Conservation (phyloP, 2,113 vertebrate genomes). For the Delphinus delphis region DNA sequence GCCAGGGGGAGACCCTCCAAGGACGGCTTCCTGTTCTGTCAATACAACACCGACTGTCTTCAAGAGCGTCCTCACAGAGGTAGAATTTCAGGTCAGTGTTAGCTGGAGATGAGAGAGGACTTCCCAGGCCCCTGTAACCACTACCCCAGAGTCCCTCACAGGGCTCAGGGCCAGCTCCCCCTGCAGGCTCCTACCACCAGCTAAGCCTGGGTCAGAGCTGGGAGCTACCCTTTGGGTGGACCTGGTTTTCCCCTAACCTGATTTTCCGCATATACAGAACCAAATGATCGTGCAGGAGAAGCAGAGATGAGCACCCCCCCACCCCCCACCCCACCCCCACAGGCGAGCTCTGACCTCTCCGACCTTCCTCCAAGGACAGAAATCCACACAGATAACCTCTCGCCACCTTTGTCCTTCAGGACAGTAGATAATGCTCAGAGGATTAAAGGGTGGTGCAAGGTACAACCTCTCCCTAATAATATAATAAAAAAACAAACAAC, state of each 20-base stretch:
- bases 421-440: not conserved
- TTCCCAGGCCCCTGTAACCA: too few species aligned
- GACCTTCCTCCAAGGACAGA: not conserved
- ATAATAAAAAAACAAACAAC: not conserved
- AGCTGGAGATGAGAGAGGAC: not conserved
- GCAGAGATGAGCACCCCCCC: too few species aligned
- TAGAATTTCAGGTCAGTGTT: not conserved
- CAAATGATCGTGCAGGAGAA: too few species aligned
- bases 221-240: not conserved
- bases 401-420: not conserved
- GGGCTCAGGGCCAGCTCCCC: fast-evolving
- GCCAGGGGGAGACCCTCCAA: not conserved
- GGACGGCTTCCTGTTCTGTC: not conserved
- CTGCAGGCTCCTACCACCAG: fast-evolving
- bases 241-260: not conserved
- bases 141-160: fast-evolving
- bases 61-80: not conserved
- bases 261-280: not conserved
- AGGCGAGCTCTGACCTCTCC: not conserved
- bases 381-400: not conserved
- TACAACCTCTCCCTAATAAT: not conserved
- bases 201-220: too few species aligned
- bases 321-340: too few species aligned
- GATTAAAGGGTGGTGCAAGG: not conserved
- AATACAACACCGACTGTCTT: not conserved